These are phyloP conservation scores for Hypsopygia costalis DNA, from an alignment of 2,888 invertebrate genomes.

Conservation along the genomic window DNA sequence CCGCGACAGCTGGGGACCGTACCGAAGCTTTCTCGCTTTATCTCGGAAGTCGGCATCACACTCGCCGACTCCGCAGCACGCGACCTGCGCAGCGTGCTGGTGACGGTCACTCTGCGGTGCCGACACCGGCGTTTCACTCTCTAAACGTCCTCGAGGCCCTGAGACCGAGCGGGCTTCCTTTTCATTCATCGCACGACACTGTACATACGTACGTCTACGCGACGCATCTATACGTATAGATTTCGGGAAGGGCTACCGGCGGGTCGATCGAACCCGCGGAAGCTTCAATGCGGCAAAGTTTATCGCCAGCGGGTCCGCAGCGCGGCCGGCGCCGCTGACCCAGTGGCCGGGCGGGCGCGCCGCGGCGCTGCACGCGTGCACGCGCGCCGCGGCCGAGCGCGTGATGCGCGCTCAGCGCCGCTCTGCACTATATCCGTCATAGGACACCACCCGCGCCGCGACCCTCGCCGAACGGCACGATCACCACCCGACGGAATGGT, in stretches of 20 bases:
- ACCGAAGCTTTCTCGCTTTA: slow-evolving; percentile 38
- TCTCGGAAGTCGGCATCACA: slow-evolving; percentile 23
- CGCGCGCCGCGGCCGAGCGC: slow-evolving; percentile 27
- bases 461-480: slow-evolving; percentile 9
- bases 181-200: slow-evolving; percentile 7
- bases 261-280: slow-evolving; percentile 65
- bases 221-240: slow-evolving; percentile 28
- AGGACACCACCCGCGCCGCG: slow-evolving; percentile 24
- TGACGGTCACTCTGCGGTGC: no score
- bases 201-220: slow-evolving; percentile 21
- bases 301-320: slow-evolving; percentile 34
- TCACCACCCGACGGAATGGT: slow-evolving; percentile 12
- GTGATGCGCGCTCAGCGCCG: slow-evolving; percentile 31
- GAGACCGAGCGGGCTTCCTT: slow-evolving; percentile 13
- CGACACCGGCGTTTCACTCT: slow-evolving; percentile 2
- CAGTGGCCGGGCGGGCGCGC: slow-evolving; percentile 13
- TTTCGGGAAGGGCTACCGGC: slow-evolving; percentile 41
- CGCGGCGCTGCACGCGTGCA: slow-evolving; percentile 22
- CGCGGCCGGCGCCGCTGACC: slow-evolving; percentile 2
- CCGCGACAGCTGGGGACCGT: slow-evolving; percentile 60
- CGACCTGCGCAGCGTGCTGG: slow-evolving; percentile 15
- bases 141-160: slow-evolving; percentile 15
- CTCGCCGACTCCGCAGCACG: slow-evolving; percentile 13
- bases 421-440: slow-evolving; percentile 22
- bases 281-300: slow-evolving; percentile 67